These are phyloP conservation scores for Boloria euphrosyne DNA, from an alignment of 2,888 invertebrate genomes.

Conservation along the genomic window DNA sequence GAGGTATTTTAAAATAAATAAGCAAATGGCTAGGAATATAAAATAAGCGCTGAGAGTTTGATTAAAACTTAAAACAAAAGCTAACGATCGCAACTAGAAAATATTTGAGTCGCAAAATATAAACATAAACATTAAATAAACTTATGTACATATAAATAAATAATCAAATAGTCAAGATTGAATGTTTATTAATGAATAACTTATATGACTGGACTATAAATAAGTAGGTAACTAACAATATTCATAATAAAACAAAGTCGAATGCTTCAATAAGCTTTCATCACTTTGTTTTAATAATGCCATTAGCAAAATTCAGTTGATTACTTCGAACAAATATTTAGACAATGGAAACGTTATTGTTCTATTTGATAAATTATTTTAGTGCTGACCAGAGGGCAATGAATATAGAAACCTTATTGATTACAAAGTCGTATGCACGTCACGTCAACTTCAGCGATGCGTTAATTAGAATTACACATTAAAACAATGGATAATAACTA, in stretches of 20 bases:
- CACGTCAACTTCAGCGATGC: conserved; percentile 3
- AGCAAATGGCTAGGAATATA: too few species aligned
- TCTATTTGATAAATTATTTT: conserved; percentile 25
- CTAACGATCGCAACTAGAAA: too few species aligned
- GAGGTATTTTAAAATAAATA: too few species aligned
- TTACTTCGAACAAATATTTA: conserved; percentile 19
- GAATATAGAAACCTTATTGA: conserved; percentile 2
- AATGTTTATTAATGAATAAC: too few species aligned
- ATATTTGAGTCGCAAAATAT: too few species aligned
- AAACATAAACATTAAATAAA: too few species aligned
- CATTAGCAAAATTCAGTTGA: conserved; percentile 13
- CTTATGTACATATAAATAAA: too few species aligned
- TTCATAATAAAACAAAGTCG: conserved; percentile 3
- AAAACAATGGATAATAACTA: conserved; percentile 27
- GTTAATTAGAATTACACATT: conserved; percentile 20
- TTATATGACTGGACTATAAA: too few species aligned
- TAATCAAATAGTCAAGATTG: too few species aligned
- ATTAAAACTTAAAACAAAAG: too few species aligned
- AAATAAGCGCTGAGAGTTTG: too few species aligned
- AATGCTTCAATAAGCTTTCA: background rate
- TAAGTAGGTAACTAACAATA: background rate
- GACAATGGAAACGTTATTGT: conserved; percentile 19
- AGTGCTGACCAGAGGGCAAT: conserved; percentile 16
- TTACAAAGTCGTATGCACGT: conserved; percentile 9
- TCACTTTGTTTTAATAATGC: background rate